A percentile compares a stretch with the other conserved stretches of the same genome.
phyloP scores from a whole-genome alignment of 2,888 invertebrate species.

The Lobophora halterata region DNA sequence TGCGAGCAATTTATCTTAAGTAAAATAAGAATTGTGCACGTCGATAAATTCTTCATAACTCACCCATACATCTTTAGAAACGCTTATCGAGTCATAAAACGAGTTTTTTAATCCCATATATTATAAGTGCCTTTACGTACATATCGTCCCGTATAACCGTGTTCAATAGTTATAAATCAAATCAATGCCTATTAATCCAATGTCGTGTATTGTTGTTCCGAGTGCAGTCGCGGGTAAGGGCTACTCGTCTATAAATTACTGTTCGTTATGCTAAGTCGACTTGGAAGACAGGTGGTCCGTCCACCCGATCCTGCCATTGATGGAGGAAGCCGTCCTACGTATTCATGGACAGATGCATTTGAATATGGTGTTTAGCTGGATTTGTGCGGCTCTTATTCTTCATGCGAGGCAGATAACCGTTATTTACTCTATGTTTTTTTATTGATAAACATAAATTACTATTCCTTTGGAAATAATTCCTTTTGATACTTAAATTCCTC shows the following conservation, averaged over 20 bases:
- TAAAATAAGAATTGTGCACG: too few relatives aligned
- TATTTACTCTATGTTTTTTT: constrained; percentile 2
- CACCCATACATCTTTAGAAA: too few relatives aligned
- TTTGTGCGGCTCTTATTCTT: constrained; percentile 15
- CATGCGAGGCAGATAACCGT: constrained; percentile 7
- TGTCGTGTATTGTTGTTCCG: constrained; percentile 6
- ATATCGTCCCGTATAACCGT: too few relatives aligned
- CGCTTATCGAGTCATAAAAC: too few relatives aligned
- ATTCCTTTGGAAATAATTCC: neutral
- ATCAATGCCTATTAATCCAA: too few relatives aligned
- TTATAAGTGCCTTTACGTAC: too few relatives aligned
- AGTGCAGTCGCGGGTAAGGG: constrained; percentile 7
- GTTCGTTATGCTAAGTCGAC: constrained; percentile 65
- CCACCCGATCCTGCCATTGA: constrained; percentile 16
- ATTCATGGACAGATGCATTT: constrained; percentile 12
- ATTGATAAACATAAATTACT: neutral
- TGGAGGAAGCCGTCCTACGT: constrained; percentile 15
- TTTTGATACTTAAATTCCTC: neutral
- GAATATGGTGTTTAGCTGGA: constrained; percentile 18
- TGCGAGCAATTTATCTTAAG: too few relatives aligned
- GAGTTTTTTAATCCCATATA: too few relatives aligned
- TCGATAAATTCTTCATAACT: too few relatives aligned
- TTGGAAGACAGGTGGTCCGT: constrained; percentile 61
- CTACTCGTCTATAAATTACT: constrained; percentile 60
- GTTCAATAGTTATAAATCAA: too few relatives aligned